These are phyloP conservation scores for Zaprionus gabonicus DNA, from an alignment of 1,140 invertebrate genomes.

Conservation along the genomic window DNA sequence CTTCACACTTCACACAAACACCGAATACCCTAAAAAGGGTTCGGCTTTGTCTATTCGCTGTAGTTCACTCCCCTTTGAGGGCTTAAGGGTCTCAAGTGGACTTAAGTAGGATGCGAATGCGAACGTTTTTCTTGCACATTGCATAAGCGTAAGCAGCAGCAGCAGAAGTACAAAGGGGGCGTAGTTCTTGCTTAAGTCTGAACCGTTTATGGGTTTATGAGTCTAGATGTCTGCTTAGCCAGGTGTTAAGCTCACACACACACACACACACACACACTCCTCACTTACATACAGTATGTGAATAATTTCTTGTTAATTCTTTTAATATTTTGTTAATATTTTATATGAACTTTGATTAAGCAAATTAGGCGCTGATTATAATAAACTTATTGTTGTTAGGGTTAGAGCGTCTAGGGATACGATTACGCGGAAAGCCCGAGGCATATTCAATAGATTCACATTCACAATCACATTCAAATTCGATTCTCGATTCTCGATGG, in stretches of 20 bases:
- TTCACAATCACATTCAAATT: conserved; percentile 36
- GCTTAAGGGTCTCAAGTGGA: conserved; percentile 69
- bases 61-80: conserved; percentile 44
- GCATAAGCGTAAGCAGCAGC: conserved; percentile 14
- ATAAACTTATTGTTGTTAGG: neutral
- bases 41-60: conserved; percentile 52
- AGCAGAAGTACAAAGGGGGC: conserved; percentile 11
- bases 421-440: conserved; percentile 11
- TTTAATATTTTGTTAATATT: neutral
- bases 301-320: neutral
- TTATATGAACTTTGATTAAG: conserved; percentile 28
- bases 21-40: conserved; percentile 45
- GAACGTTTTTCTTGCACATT: conserved; percentile 53
- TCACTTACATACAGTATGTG: conserved; percentile 4
- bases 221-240: conserved; percentile 46
- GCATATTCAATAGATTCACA: conserved; percentile 16
- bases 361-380: conserved; percentile 8
- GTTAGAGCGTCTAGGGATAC: conserved; percentile 19
- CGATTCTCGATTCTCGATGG: conserved; percentile 38
- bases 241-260: conserved; percentile 41
- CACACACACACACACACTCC: conserved; percentile 13
- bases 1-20: conserved; percentile 13
- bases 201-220: conserved; percentile 23
- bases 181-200: conserved; percentile 5
- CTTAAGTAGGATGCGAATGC: conserved; percentile 20